Conservation (phyloP, 2,888 invertebrate genomes). For the Rosalia funebris region DNA sequence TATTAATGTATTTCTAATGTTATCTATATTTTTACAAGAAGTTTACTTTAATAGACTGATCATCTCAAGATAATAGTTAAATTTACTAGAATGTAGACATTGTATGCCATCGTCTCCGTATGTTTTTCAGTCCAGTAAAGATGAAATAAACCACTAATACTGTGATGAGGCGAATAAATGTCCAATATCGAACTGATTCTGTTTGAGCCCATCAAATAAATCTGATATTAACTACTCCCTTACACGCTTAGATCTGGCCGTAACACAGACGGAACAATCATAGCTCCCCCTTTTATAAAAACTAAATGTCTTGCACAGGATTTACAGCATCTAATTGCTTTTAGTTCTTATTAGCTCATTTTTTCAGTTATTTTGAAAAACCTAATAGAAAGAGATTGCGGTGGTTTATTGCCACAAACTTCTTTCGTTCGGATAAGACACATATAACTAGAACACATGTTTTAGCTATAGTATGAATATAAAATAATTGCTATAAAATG, state of each 20-base stretch:
- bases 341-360: conserved; percentile 30
- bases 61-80: too few species aligned
- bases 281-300: conserved; percentile 24
- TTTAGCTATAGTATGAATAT: too few species aligned
- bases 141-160: conserved; percentile 6
- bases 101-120: too few species aligned
- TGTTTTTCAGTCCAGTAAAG: neutral
- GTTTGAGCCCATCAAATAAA: conserved; percentile 28
- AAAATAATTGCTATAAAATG: too few species aligned
- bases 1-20: too few species aligned
- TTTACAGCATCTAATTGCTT: conserved; percentile 40
- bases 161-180: conserved; percentile 20
- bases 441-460: too few species aligned
- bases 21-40: too few species aligned
- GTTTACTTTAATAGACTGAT: too few species aligned
- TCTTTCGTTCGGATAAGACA: conserved; percentile 13
- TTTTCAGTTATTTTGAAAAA: conserved; percentile 18
- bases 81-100: too few species aligned
- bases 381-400: conserved; percentile 18
- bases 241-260: conserved; percentile 16
- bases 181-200: conserved; percentile 19
- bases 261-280: conserved; percentile 11
- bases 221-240: conserved; percentile 34
- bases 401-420: conserved; percentile 12
- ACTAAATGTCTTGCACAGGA: conserved; percentile 33